A percentile compares a stretch with the other conserved stretches of the same genome.
Evolutionary conservation across 2,888 invertebrate species (phyloP).

Genomic region (Pteria penguin): DNA sequence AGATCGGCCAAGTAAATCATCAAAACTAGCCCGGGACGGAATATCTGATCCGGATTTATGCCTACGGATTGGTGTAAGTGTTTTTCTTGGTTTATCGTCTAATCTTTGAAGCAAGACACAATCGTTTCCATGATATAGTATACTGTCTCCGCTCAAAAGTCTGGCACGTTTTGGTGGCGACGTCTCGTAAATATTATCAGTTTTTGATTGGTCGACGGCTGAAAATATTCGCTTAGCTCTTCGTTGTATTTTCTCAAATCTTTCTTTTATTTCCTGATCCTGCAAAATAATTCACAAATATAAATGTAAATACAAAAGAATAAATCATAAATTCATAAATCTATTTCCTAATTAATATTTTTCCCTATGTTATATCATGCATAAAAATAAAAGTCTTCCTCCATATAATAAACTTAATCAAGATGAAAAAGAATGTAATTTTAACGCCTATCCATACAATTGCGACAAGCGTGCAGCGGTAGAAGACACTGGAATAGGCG

Average conservation of each 20-base stretch:
- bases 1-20: background rate
- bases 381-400: no score
- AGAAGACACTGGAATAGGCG: no score
- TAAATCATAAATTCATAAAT: no score
- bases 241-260: slow-evolving; percentile 14
- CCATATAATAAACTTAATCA: no score
- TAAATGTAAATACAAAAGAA: background rate
- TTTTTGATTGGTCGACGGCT: background rate
- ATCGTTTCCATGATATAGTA: background rate
- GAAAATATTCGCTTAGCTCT: slow-evolving; percentile 26
- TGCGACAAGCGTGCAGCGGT: no score
- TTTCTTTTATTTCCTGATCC: slow-evolving; percentile 26
- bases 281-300: background rate
- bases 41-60: slow-evolving; percentile 20
- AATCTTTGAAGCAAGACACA: background rate
- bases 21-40: background rate
- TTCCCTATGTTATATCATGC: no score
- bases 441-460: no score
- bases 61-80: background rate
- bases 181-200: background rate
- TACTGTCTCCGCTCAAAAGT: background rate
- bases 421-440: no score
- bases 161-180: background rate
- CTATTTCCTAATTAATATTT: no score
- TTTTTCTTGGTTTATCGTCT: background rate